Conservation (phyloP, 2,888 invertebrate species). For the Mythimna vitellina region DNA sequence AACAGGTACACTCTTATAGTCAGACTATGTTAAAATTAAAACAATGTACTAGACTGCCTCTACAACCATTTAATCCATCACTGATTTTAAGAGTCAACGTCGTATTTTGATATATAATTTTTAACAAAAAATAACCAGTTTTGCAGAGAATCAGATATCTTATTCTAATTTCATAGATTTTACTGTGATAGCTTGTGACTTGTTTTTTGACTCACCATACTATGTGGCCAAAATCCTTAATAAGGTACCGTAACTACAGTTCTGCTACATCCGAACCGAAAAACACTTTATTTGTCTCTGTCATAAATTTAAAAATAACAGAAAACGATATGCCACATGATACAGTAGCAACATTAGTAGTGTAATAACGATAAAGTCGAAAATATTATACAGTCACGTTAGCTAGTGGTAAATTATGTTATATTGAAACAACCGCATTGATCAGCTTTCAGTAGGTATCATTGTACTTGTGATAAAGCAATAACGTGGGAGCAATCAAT, state of each 20-base stretch:
- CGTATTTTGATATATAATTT: neutral
- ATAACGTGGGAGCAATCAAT: slow-evolving; percentile 17
- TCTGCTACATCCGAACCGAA: neutral
- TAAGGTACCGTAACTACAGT: neutral
- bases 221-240: neutral
- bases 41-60: neutral
- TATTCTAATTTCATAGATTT: slow-evolving; percentile 1
- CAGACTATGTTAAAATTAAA: neutral
- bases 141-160: neutral
- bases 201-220: neutral
- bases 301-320: neutral
- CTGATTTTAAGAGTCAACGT: neutral
- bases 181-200: neutral
- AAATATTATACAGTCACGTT: slow-evolving; percentile 31
- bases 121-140: neutral
- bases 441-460: neutral
- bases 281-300: neutral
- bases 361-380: neutral
- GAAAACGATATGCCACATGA: neutral
- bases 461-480: slow-evolving; percentile 26
- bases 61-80: neutral
- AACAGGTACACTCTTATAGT: neutral
- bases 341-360: slow-evolving; percentile 4
- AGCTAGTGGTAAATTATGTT: slow-evolving; percentile 29
- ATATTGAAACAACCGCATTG: slow-evolving; percentile 34